These are phyloP conservation scores for Momotus momota DNA, from an alignment of 2,797 vertebrate species.

Conservation along the genomic window DNA sequence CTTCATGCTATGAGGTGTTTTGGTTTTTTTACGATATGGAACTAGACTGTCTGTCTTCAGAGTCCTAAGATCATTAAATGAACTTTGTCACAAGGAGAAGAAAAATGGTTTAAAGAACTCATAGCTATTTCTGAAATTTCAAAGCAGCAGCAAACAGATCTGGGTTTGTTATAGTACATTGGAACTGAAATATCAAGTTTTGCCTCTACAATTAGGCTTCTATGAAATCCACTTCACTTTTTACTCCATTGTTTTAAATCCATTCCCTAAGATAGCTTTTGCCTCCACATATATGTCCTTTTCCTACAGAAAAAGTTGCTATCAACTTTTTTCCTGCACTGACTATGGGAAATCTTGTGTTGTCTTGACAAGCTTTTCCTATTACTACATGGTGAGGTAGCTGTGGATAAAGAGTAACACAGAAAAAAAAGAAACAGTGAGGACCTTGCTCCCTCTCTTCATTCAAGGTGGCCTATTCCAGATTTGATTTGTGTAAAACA, in stretches of 20 bases:
- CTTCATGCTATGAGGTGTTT: neutral
- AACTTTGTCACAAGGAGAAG: neutral
- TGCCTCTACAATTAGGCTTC: neutral
- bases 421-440: neutral
- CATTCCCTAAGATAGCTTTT: neutral
- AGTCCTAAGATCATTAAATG: neutral
- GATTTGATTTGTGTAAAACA: neutral
- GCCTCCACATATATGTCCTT: neutral
- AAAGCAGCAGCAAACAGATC: neutral
- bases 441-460: neutral
- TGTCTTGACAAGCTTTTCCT: neutral
- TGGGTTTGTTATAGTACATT: neutral
- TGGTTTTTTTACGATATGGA: neutral
- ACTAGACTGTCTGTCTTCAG: neutral
- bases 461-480: neutral
- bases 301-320: neutral
- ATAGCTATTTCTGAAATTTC: neutral
- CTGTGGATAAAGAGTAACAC: neutral
- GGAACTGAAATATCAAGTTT: neutral
- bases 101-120: neutral
- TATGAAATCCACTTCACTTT: neutral
- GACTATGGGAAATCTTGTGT: neutral
- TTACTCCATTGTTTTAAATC: neutral
- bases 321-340: neutral
- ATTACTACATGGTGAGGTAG: neutral